Base-by-base conservation (phyloP, 2,797 vertebrate species). In the Yasuhikotakia modesta region DNA sequence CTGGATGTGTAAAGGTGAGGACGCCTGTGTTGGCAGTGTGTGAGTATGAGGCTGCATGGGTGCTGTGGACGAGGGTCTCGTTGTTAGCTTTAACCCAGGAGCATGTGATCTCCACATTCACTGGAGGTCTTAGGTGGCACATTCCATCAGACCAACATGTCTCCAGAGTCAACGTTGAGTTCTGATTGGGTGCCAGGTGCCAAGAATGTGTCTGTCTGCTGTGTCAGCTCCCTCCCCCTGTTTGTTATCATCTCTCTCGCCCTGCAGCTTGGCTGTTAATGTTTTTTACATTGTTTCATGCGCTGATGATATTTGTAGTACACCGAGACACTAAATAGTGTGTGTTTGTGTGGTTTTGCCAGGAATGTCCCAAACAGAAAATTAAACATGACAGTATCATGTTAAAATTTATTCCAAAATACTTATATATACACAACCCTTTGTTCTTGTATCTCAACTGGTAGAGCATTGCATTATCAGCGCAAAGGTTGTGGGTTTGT, bases 71-170 rank as follows among this genome's bases (percentile, higher is more conserved):
- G 17, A 27, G 35, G 35, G 22, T 52, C 32, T 57, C 39, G 13
- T 17, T 7, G 53, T 57, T 81, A 73, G 67, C 75, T 35, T n/a
- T 7, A 5, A 35, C 30, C 76, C 84, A 61, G 43, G 64, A 69
- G 76, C 73, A 73, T 66, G 64, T 69, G 73, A 81, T 71, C 74
- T 67, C 39, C 55, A 57, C 70, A 46, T 80, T 81, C 69, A 70
- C 58, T 22, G 58, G 52, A 46, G 71, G 68, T 14, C 46, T 78
- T 58, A 50, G 52, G 60, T 58, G 73, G 75, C 79, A 80, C 60
- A 76, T 83, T 78, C 77, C 61, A 68, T 65, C 65, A 50, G 60
- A 48, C 39, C 43, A 69, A 66, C 50, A 65, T 45, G 46, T 46
- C 64, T 66, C 17, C 70, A 66, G 74, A 73, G 55, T 76, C 69